Conservation (phyloP, 37 sponge, comb jelly and placozoan genomes). For the Crambe crambe region DNA sequence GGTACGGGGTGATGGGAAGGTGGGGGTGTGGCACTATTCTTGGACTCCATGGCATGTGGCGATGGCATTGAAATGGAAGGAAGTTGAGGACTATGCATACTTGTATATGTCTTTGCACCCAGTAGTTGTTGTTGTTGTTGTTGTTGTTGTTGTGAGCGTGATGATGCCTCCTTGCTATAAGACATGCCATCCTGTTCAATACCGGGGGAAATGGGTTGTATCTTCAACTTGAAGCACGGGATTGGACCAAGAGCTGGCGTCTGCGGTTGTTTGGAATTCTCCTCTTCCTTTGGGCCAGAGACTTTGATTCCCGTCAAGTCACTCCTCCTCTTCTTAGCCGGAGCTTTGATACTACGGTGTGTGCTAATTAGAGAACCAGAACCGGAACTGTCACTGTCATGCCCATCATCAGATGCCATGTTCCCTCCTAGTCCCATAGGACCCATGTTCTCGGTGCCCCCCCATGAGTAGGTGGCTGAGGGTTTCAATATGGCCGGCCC, state of each 20-base stretch:
- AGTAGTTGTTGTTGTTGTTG: too few relatives aligned
- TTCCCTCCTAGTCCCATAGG: neutral
- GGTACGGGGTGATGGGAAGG: neutral
- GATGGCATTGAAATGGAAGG: neutral
- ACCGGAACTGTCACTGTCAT: constrained; percentile 84
- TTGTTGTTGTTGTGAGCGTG: constrained; percentile 25
- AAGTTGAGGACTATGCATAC: neutral
- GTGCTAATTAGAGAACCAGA: constrained; percentile 57
- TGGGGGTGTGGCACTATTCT: neutral
- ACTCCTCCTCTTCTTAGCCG: constrained; percentile 17
- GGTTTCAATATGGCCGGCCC: neutral
- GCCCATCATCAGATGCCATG: constrained; percentile 14
- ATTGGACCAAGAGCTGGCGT: constrained; percentile 39
- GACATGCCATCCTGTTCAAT: neutral
- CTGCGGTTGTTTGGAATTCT: constrained; percentile 31
- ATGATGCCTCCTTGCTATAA: neutral
- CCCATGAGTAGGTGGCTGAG: constrained; percentile 11
- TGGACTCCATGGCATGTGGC: neutral
- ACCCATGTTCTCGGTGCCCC: neutral
- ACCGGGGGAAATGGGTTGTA: constrained; percentile 71
- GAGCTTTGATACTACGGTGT: neutral
- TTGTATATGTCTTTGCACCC: neutral
- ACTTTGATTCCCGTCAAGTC: constrained; percentile 8
- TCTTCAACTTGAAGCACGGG: constrained; percentile 34
- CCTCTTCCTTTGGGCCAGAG: neutral